Evolutionary conservation across 2,113 vertebrate genomes (phyloP).

Genomic region (Rostratula benghalensis): DNA sequence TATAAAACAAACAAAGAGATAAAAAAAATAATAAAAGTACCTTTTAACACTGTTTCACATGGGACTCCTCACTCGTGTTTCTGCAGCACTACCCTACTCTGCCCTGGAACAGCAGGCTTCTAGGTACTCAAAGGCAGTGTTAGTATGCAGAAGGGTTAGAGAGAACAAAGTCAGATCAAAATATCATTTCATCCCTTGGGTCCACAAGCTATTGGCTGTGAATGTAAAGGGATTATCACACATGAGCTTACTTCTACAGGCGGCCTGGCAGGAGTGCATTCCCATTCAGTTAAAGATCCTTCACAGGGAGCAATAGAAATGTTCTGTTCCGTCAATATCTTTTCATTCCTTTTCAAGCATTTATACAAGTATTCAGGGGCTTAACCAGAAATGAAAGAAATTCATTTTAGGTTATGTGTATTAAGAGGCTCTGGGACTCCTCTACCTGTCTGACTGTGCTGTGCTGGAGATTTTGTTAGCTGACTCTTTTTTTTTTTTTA

Average conservation of each 20-base stretch:
- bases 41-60: neutral
- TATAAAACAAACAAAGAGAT: neutral
- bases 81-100: neutral
- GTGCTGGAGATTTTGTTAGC: conserved; percentile 41
- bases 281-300: neutral
- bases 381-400: conserved; percentile 64
- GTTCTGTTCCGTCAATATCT: conserved; percentile 23
- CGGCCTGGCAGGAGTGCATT: neutral
- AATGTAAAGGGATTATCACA: conserved; percentile 46
- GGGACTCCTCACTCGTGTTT: neutral
- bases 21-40: neutral
- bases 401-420: conserved; percentile 59
- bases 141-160: neutral
- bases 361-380: conserved; percentile 60
- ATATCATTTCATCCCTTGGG: conserved; percentile 5
- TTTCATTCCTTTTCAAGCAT: conserved; percentile 56
- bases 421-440: conserved; percentile 52
- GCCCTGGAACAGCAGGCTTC: neutral
- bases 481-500: neutral
- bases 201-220: neutral
- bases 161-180: conserved; percentile 22
- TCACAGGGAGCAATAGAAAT: conserved; percentile 7
- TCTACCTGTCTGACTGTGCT: conserved; percentile 35
- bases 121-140: neutral
- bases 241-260: neutral